These are phyloP conservation scores for Platysternon megacephalum DNA, from an alignment of 2,113 vertebrate genomes.

Conservation along the genomic window DNA sequence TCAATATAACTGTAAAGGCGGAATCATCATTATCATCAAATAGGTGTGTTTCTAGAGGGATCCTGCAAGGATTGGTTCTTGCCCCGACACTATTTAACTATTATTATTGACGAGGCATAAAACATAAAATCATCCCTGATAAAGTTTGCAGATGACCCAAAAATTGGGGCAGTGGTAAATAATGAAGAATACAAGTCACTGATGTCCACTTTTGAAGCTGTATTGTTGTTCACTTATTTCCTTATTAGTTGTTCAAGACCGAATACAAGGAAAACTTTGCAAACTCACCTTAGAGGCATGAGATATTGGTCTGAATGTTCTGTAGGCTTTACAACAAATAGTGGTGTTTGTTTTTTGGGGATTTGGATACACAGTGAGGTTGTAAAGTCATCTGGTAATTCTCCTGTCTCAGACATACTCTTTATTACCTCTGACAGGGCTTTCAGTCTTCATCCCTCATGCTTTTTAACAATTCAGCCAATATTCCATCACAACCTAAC, in stretches of 20 bases:
- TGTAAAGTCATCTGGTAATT: neutral
- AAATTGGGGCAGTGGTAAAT: too few species aligned
- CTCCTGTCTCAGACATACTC: neutral
- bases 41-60: too few species aligned
- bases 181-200: too few species aligned
- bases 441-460: neutral
- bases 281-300: neutral
- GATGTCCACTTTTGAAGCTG: neutral
- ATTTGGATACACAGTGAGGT: neutral
- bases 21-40: too few species aligned
- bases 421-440: neutral
- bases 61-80: too few species aligned
- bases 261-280: neutral
- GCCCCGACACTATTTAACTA: too few species aligned
- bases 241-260: too few species aligned
- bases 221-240: neutral
- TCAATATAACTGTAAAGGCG: too few species aligned
- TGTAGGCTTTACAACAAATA: neutral
- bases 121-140: too few species aligned
- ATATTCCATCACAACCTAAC: neutral
- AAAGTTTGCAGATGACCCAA: too few species aligned
- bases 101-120: too few species aligned
- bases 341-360: neutral
- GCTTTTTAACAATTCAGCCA: neutral
- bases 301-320: too few species aligned